phyloP scores from a whole-genome alignment of 2,797 vertebrate genomes.

The Myripristis jacobus region DNA sequence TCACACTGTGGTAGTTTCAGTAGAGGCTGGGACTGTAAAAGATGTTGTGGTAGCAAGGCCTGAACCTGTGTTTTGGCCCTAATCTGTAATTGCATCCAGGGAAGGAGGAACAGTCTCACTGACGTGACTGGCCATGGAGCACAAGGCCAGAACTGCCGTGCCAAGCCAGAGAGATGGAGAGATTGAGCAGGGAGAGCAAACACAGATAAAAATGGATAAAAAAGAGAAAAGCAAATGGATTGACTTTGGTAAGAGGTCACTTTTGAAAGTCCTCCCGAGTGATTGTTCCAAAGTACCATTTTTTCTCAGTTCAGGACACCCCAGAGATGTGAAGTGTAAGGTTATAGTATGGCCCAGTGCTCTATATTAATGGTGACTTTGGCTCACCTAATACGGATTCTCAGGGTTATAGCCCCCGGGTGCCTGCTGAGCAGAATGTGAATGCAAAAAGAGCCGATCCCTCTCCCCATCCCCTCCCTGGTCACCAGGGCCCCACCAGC shows the following conservation, averaged over 20 bases:
- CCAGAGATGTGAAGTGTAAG: constrained; percentile 84
- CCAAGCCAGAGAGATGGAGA: constrained; percentile 63
- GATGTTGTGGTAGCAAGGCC: constrained; percentile 47
- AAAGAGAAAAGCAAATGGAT: constrained; percentile 72
- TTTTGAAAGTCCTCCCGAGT: constrained; percentile 82
- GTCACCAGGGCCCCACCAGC: constrained; percentile 79
- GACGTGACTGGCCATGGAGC: constrained; percentile 57
- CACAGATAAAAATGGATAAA: constrained; percentile 69
- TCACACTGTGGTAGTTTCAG: not conserved
- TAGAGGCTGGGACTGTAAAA: constrained; percentile 20
- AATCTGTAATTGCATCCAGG: constrained; percentile 76
- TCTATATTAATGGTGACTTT: constrained; percentile 88
- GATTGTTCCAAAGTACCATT: constrained; percentile 80
- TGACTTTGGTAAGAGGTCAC: constrained; percentile 86
- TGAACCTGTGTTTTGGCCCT: constrained; percentile 72
- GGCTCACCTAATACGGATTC: constrained; percentile 85
- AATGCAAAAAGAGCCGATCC: constrained; percentile 78
- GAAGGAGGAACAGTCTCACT: constrained; percentile 51
- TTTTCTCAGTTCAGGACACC: constrained; percentile 81
- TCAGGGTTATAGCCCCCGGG: constrained; percentile 87
- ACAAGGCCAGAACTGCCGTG: constrained; percentile 38
- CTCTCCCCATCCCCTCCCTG: constrained; percentile 66
- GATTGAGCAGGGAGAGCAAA: constrained; percentile 67
- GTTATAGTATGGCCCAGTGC: constrained; percentile 84
- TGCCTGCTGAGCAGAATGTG: constrained; percentile 80